A percentile compares a stretch with the other conserved stretches of the same genome.
phyloP scores from a whole-genome alignment of 2,888 invertebrate species.

The Strigamia maritima region DNA sequence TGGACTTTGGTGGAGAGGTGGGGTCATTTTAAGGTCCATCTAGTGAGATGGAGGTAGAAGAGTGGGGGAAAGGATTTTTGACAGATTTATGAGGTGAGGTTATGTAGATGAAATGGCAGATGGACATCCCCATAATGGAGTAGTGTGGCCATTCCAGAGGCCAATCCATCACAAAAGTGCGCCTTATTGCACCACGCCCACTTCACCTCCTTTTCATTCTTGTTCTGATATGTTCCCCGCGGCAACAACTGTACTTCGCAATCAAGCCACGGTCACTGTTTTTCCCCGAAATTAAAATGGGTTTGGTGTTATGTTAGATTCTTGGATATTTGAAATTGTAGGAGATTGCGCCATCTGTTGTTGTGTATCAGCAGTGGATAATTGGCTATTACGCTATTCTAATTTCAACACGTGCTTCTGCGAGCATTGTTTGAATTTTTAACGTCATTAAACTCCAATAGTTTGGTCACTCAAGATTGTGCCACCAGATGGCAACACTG shows the following conservation, averaged over 20 bases:
- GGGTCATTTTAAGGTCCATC: conserved; percentile 1
- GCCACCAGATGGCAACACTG: conserved; percentile 15
- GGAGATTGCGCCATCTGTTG: conserved; percentile 3
- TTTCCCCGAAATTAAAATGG: conserved; percentile 2
- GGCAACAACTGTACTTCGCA: conserved; percentile 10
- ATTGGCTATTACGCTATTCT: conserved; percentile 15
- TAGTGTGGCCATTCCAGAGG: conserved; percentile 36
- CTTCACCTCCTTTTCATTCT: neutral
- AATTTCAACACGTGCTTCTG: conserved; percentile 10
- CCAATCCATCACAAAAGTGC: conserved; percentile 37
- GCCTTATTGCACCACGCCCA: conserved; percentile 27
- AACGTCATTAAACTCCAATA: conserved; percentile 4
- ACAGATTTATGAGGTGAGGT: conserved; percentile 39
- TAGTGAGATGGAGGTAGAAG: neutral
- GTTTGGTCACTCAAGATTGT: neutral
- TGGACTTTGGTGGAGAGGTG: neutral
- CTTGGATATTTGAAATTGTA: neutral
- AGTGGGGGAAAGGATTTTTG: neutral
- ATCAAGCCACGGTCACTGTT: neutral
- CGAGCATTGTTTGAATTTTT: conserved; percentile 9
- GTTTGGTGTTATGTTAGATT: neutral
- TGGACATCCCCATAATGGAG: conserved; percentile 39
- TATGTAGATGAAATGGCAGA: conserved; percentile 40
- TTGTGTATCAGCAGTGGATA: neutral
- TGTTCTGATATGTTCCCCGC: neutral